Evolutionary conservation across 2,797 vertebrate genomes (phyloP).

Genomic region (Prunella strophiata): DNA sequence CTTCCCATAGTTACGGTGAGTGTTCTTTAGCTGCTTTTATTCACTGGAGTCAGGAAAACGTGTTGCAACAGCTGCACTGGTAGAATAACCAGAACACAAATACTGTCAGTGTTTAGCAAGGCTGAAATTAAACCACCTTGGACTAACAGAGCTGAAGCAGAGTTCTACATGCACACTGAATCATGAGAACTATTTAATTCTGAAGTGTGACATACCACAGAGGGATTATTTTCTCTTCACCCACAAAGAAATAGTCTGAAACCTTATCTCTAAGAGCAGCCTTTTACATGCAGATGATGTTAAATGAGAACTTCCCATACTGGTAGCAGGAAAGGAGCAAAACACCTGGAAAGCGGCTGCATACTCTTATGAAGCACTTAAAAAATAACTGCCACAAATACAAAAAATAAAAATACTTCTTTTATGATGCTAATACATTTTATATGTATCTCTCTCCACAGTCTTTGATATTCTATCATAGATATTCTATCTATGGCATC

Average conservation of each 20-base stretch:
- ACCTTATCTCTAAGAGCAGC: neutral
- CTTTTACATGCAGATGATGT: neutral
- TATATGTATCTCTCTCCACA: neutral
- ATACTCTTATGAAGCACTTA: neutral
- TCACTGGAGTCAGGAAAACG: neutral
- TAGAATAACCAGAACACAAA: conserved; percentile 15
- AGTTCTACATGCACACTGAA: neutral
- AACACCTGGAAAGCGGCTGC: neutral
- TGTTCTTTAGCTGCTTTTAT: neutral
- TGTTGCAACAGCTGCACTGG: neutral
- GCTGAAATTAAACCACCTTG: neutral
- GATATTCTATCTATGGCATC: neutral
- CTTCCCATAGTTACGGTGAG: neutral
- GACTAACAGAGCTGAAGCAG: neutral
- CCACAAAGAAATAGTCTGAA: neutral
- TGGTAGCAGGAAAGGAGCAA: neutral
- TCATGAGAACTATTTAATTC: neutral
- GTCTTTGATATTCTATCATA: neutral
- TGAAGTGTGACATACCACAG: neutral
- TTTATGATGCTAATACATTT: neutral
- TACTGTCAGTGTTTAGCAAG: neutral
- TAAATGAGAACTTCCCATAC: neutral
- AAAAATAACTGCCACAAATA: neutral
- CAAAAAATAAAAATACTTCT: neutral
- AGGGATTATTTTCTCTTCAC: neutral